Conservation (phyloP, 92 coral and sea anemone species). For the Siderastrea siderea region DNA sequence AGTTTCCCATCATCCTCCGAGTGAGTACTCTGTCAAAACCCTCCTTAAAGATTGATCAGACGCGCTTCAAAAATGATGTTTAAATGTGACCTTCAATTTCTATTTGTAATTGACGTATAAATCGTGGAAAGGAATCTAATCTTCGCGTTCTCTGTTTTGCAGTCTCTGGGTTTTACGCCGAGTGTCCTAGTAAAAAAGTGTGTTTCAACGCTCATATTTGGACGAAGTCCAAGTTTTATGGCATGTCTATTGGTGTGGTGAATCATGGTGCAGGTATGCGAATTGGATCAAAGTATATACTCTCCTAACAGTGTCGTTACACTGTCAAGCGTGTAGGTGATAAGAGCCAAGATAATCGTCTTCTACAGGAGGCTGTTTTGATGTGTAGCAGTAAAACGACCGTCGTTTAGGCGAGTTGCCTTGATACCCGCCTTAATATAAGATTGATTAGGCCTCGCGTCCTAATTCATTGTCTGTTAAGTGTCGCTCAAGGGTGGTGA, state of each 20-base stretch:
- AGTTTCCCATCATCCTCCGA: slow-evolving; percentile 99
- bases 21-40: slow-evolving; percentile 57
- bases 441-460: too few species aligned
- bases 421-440: too few species aligned
- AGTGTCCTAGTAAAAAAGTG: slow-evolving; percentile 91
- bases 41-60: background rate
- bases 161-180: slow-evolving; percentile 99
- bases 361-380: too few species aligned
- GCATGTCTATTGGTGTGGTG: slow-evolving; percentile 99
- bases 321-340: background rate
- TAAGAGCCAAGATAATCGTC: background rate
- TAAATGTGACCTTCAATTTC: background rate
- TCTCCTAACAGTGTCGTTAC: background rate
- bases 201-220: slow-evolving; percentile 96
- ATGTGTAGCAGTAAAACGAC: too few species aligned
- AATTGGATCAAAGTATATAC: too few species aligned
- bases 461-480: too few species aligned
- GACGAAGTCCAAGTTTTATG: slow-evolving; percentile 98
- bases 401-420: too few species aligned
- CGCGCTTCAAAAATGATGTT: background rate
- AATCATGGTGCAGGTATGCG: slow-evolving; percentile 93
- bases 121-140: background rate
- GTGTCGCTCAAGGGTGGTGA: too few species aligned
- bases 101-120: background rate
- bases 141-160: background rate